Base-by-base conservation (phyloP, 2,797 vertebrate species). In the Liparis tanakae region DNA sequence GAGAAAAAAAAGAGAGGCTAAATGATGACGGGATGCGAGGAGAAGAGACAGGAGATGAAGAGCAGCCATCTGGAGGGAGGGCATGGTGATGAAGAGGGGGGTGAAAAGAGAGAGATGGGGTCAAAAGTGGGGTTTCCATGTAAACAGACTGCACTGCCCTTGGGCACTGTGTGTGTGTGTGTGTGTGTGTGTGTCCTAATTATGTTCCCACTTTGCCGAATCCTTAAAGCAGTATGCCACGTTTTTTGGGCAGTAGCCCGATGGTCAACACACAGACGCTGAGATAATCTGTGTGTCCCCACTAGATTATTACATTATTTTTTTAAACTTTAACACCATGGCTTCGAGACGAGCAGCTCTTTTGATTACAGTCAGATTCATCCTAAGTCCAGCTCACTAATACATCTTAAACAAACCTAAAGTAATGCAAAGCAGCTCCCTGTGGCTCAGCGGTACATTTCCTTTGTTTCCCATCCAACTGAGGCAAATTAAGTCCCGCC, bases 61-160 rank as follows among this genome's bases (percentile, higher is more conserved):
- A 46, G 30, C 25, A 55, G 43, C 9, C 46, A 56, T 56, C 67
- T 15, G 48, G 57, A 56, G 34, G 4, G 55, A 7, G 36, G 67
- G 80, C 17, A 18, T 1, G 3, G 59, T 18, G 70, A 74, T 34
- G 67, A 54, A 15, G 70, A 20, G n/a, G 14, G 48, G 41, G 62
- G 22, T 67, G 70, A 54, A 36, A 48, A 55, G 41, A 41, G 71
- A 33, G 37, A 20, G 68, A 73, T 4, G 58, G 60, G 84, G 74
- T 83, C 74, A 76, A 60, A 78, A 60, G 51, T 33, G 46, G 59
- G 69, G 30, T 72, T 80, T 67, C 80, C 65, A 83, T 81, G 75
- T 85, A 83, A 85, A 89, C 85, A 88, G 76, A 72, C 61, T 43
- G 54, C 15, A 43, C 58, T 25, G 61, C 68, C 88, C 70, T 61